Evolutionary conservation across 2,888 invertebrate genomes (phyloP), one percentile per base, ranked within the genome.

Genomic region (Fragum fragum): DNA sequence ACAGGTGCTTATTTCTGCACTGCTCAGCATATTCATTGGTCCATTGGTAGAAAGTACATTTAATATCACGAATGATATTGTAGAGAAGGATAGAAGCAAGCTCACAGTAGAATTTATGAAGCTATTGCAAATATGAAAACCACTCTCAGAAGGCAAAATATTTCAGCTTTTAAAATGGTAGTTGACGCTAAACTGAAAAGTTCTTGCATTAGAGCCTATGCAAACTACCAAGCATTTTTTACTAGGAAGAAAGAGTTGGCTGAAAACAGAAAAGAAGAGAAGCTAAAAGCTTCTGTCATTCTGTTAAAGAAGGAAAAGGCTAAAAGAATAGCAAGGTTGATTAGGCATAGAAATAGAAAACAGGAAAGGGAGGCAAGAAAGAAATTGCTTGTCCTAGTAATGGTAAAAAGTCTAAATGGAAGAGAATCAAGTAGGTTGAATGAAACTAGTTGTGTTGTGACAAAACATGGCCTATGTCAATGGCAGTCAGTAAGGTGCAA

Each of bases 11-110:
- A 32, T 75, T 6, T 36, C 39, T 3, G 26, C 68, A 3, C 23
- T 70, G 2, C 26, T 76, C 3, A 66, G 42, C n/a, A 42, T 76
- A 7, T 76, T 76, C 32, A 59, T 47, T 59, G 70, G 70, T 3
- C 76, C 76, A 9, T 47, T 76, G n/a, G 59, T 76, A 28, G 76
- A 76, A 70, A 39, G 59, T 9, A 76, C 70, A 28, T 76, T 76
- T 59, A 76, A 69, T 36, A 76, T 76, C 11, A 76, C 70, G 70
- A 70, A 76, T 70, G 76, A 76, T 21, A 76, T 76, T 59, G 42
- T 76, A 18, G 70, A 70, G n/a, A 76, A 76, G 42, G 70, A 76
- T 28, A 57, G 70, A 57, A 75, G 59, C 3, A 70, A 72, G 39
- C 21, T 73, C 11, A 72, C 55, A 39, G 42, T 73, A 1, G 55